phyloP scores from a whole-genome alignment of 2,888 invertebrate species.

The Archaeoteleia sp. region DNA sequence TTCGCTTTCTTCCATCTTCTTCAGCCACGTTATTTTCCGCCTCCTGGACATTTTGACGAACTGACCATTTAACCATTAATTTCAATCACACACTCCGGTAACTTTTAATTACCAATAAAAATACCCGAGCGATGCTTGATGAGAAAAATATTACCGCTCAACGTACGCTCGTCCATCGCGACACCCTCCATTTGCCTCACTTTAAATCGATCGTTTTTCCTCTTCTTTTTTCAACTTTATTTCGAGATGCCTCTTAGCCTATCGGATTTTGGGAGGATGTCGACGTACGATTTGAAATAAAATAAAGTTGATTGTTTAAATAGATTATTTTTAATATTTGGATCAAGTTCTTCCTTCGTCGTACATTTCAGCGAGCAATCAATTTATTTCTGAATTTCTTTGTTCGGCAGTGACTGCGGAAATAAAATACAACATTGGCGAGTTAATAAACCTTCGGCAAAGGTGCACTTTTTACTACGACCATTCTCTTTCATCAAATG shows the following conservation, averaged over 20 bases:
- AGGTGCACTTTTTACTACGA: conserved; percentile 41
- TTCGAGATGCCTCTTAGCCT: conserved; percentile 18
- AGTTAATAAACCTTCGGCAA: conserved; percentile 45
- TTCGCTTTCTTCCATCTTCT: conserved; percentile 48
- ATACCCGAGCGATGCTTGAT: conserved; percentile 59
- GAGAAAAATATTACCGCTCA: conserved; percentile 47
- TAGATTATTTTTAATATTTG: too few relatives aligned
- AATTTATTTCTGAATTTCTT: conserved; percentile 13
- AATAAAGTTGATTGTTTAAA: neutral
- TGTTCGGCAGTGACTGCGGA: conserved; percentile 24
- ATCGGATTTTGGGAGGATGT: neutral
- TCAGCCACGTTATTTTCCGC: conserved; percentile 54
- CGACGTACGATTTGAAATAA: neutral
- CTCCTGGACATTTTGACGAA: conserved; percentile 59
- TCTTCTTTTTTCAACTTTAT: conserved; percentile 24
- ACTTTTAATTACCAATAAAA: conserved; percentile 74
- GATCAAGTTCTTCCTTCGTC: too few relatives aligned
- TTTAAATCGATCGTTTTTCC: conserved; percentile 38
- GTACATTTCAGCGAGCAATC: too few relatives aligned
- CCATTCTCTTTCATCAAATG: conserved; percentile 42
- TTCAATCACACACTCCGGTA: conserved; percentile 71
- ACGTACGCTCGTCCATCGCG: conserved; percentile 23
- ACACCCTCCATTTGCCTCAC: conserved; percentile 36
- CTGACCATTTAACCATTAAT: conserved; percentile 73
- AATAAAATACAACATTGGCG: conserved; percentile 21